Evolutionary conservation across 2,888 invertebrate species (phyloP).

Genomic region (Zele albiditarsus): DNA sequence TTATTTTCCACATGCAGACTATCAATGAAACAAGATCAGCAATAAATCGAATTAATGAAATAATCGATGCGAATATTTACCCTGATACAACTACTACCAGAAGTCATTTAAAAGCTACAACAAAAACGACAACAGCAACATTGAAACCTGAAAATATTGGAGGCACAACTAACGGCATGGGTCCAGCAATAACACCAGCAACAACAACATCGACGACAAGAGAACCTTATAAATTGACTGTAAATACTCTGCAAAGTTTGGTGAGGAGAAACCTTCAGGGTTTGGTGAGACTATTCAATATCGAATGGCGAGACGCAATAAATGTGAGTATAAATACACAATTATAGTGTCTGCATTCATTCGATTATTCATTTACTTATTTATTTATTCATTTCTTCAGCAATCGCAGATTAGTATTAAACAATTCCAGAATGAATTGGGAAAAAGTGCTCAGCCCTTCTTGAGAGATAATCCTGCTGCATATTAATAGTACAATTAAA

Average conservation of each 20-base stretch:
- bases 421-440: constrained; percentile 64
- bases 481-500: constrained; percentile 49
- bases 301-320: constrained; percentile 74
- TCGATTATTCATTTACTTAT: constrained; percentile 5
- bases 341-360: not conserved
- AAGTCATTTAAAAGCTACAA: constrained; percentile 33
- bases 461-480: constrained; percentile 67
- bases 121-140: constrained; percentile 46
- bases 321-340: constrained; percentile 68
- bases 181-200: constrained; percentile 57
- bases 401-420: constrained; percentile 63
- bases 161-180: constrained; percentile 47
- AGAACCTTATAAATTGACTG: constrained; percentile 70
- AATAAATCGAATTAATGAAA: constrained; percentile 69
- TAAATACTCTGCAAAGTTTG: constrained; percentile 70
- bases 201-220: constrained; percentile 67
- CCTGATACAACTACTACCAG: constrained; percentile 53
- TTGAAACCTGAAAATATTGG: constrained; percentile 48
- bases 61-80: constrained; percentile 61
- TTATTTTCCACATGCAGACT: constrained; percentile 68
- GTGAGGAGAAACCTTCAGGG: constrained; percentile 74
- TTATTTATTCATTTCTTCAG: constrained; percentile 57
- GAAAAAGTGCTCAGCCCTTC: constrained; percentile 63
- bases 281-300: constrained; percentile 73
- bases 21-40: constrained; percentile 74